These are phyloP conservation scores for Rhagophthalmus giganteus DNA, from an alignment of 2,888 invertebrate species.

Conservation along the genomic window DNA sequence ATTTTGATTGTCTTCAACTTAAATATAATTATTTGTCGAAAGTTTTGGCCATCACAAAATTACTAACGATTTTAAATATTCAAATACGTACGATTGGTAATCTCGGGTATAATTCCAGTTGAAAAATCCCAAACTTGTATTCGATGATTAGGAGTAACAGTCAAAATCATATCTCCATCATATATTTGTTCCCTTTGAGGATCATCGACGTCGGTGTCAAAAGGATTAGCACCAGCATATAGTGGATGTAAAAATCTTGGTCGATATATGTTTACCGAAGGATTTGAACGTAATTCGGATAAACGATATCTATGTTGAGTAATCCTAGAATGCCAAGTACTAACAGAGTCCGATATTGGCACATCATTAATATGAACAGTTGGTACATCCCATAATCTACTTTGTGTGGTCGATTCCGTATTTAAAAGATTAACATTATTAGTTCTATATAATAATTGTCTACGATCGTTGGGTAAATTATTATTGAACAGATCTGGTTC, in stretches of 20 bases:
- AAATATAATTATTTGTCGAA: no score
- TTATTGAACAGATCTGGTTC: constrained; percentile 31
- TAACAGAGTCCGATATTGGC: constrained; percentile 53
- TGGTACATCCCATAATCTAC: constrained; percentile 53
- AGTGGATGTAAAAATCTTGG: constrained; percentile 55
- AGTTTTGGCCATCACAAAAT: no score
- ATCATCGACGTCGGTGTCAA: constrained; percentile 53
- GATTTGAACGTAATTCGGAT: constrained; percentile 44
- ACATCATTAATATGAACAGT: constrained; percentile 66
- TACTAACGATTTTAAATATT: no score
- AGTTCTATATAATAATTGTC: constrained; percentile 32
- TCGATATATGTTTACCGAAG: constrained; percentile 44
- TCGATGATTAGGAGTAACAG: constrained; percentile 72
- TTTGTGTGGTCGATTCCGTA: constrained; percentile 27
- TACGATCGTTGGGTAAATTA: constrained; percentile 15
- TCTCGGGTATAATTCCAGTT: constrained; percentile 70
- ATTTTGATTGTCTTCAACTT: no score
- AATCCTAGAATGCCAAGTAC: constrained; percentile 35
- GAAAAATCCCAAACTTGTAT: constrained; percentile 87
- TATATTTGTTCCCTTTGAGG: constrained; percentile 50
- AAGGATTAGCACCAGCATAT: constrained; percentile 57
- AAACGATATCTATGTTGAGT: constrained; percentile 42
- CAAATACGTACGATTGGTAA: constrained; percentile 68
- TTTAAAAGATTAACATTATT: constrained; percentile 35
- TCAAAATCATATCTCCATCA: constrained; percentile 55